Evolutionary conservation across 2,888 invertebrate genomes (phyloP).

Genomic region (Steinernema carpocapsae): DNA sequence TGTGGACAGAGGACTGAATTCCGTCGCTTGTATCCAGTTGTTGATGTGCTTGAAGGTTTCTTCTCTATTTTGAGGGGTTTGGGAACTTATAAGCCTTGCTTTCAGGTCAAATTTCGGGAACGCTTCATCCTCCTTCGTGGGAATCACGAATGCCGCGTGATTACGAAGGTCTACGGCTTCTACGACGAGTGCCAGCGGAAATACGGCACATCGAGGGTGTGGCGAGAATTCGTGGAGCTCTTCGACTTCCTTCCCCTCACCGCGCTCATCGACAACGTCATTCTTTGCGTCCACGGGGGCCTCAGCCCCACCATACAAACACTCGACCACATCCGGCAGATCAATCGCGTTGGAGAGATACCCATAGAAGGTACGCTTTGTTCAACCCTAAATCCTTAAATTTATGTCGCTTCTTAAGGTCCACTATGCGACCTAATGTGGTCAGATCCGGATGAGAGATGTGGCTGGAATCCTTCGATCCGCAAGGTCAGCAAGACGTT

Average conservation of each 20-base stretch:
- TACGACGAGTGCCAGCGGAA: constrained; percentile 1
- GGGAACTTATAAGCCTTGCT: background rate
- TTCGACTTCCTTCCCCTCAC: constrained; percentile 9
- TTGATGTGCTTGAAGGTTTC: background rate
- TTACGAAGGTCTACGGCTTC: constrained; percentile 9
- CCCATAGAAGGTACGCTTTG: background rate
- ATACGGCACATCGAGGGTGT: background rate
- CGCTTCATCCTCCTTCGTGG: constrained; percentile 7
- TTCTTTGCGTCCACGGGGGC: constrained; percentile 4
- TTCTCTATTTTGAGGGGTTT: background rate
- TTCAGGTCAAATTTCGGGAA: constrained; percentile 10
- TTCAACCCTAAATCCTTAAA: background rate
- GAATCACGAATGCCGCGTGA: background rate
- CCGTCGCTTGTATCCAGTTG: background rate
- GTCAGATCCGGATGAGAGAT: background rate
- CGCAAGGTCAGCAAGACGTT: background rate
- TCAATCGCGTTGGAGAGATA: constrained; percentile 3
- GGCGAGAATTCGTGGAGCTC: background rate
- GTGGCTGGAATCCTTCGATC: background rate
- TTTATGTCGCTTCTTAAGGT: background rate
- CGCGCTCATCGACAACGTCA: background rate
- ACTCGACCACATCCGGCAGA: background rate
- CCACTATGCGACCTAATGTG: constrained; percentile 4
- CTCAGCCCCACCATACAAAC: background rate
- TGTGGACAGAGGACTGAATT: background rate